A percentile compares a stretch with the other conserved stretches of the same genome.
phyloP scores from a whole-genome alignment of 2,888 invertebrate species.

The Pandemis corylana region DNA sequence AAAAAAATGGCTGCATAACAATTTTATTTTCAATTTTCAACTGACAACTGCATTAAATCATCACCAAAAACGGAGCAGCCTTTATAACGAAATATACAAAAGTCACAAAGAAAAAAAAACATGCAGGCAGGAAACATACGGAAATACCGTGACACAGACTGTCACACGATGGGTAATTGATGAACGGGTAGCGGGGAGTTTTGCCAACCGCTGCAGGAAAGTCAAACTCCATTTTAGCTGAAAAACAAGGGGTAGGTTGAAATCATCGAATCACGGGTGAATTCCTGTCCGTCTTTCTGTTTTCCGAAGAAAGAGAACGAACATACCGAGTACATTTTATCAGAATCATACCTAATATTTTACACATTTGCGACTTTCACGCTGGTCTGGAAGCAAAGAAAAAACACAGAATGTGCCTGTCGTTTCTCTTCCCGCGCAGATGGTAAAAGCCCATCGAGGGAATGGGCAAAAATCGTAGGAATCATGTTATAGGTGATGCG shows the following conservation, averaged over 20 bases:
- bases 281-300: too few relatives aligned
- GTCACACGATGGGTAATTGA: neutral
- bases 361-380: too few relatives aligned
- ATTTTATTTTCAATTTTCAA: neutral
- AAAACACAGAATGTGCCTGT: too few relatives aligned
- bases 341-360: too few relatives aligned
- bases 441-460: too few relatives aligned
- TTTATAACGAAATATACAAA: neutral
- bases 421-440: too few relatives aligned
- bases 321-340: too few relatives aligned
- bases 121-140: neutral
- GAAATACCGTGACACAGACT: neutral
- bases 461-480: too few relatives aligned
- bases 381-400: too few relatives aligned
- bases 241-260: neutral
- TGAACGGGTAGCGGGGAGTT: neutral
- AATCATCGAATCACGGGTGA: too few relatives aligned
- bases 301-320: too few relatives aligned
- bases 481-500: too few relatives aligned
- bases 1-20: neutral
- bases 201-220: neutral
- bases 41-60: neutral
- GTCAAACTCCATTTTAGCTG: neutral
- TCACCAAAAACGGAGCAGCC: neutral
- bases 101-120: neutral